Evolutionary conservation across 1,140 invertebrate species (phyloP).

Genomic region (Bombus breviceps): DNA sequence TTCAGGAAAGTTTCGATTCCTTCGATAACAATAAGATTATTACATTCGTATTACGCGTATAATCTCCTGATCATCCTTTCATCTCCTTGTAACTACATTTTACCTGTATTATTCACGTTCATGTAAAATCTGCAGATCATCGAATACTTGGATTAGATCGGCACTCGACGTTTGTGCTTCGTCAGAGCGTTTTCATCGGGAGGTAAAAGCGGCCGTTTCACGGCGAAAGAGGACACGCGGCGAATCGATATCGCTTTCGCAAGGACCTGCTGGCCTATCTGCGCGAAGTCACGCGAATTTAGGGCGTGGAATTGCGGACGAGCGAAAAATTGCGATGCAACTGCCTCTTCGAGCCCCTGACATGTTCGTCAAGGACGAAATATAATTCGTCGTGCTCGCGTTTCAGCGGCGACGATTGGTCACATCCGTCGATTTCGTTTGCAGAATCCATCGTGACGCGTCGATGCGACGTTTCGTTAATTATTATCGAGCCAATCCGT

Average conservation of each 20-base stretch:
- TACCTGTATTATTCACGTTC: not conserved
- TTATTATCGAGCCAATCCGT: not conserved
- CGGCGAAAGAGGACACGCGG: slow-evolving; percentile 36
- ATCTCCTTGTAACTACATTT: too few relatives aligned
- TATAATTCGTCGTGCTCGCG: not conserved
- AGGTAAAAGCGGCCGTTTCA: slow-evolving; percentile 6
- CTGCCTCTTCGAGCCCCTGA: not conserved
- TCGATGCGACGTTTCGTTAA: not conserved
- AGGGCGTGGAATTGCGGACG: slow-evolving; percentile 62
- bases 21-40: too few relatives aligned
- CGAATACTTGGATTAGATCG: not conserved
- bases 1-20: too few relatives aligned
- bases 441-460: not conserved
- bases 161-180: not conserved
- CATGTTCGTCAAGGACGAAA: not conserved
- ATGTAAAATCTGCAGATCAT: not conserved
- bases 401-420: not conserved
- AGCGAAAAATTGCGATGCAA: not conserved
- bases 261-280: slow-evolving; percentile 60
- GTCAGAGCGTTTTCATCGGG: slow-evolving; percentile 25
- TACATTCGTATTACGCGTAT: not conserved
- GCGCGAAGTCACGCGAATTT: slow-evolving; percentile 63
- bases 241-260: slow-evolving; percentile 64
- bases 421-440: slow-evolving; percentile 4
- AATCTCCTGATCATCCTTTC: not conserved